phyloP scores from a whole-genome alignment of 2,888 invertebrate species.

The Muschampia plurimacula region DNA sequence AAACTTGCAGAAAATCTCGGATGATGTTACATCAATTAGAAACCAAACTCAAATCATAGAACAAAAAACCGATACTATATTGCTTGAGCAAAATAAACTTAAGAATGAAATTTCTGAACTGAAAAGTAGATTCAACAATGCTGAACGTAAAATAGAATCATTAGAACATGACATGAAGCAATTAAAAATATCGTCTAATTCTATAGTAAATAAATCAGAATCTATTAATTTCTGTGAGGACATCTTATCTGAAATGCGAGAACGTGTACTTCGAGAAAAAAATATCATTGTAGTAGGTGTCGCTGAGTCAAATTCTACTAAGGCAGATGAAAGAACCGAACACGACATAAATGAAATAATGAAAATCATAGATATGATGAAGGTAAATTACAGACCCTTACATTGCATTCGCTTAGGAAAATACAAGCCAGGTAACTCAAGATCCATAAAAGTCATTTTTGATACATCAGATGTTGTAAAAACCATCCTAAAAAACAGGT shows the following conservation, averaged over 20 bases:
- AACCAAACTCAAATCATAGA: constrained; percentile 9
- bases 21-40: constrained; percentile 14
- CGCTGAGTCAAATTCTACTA: not conserved
- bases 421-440: constrained; percentile 2
- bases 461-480: not conserved
- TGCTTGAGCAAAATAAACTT: constrained; percentile 14
- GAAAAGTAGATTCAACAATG: constrained; percentile 8
- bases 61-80: constrained; percentile 14
- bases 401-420: not conserved
- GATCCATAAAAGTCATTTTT: not conserved
- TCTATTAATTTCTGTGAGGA: not conserved
- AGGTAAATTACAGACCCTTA: not conserved
- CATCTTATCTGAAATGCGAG: constrained; percentile 4
- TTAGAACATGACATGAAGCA: not conserved
- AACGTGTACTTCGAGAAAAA: not conserved
- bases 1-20: constrained; percentile 7
- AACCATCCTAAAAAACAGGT: constrained; percentile 10
- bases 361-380: constrained; percentile 6
- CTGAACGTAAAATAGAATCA: not conserved
- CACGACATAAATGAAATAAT: constrained; percentile 8
- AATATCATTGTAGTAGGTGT: constrained; percentile 4
- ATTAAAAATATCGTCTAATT: not conserved
- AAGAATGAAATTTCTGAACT: constrained; percentile 14
- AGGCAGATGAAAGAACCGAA: not conserved
- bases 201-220: not conserved